These are phyloP conservation scores for Caenorhabditis wallacei DNA, from an alignment of 2,888 invertebrate species.

Conservation along the genomic window DNA sequence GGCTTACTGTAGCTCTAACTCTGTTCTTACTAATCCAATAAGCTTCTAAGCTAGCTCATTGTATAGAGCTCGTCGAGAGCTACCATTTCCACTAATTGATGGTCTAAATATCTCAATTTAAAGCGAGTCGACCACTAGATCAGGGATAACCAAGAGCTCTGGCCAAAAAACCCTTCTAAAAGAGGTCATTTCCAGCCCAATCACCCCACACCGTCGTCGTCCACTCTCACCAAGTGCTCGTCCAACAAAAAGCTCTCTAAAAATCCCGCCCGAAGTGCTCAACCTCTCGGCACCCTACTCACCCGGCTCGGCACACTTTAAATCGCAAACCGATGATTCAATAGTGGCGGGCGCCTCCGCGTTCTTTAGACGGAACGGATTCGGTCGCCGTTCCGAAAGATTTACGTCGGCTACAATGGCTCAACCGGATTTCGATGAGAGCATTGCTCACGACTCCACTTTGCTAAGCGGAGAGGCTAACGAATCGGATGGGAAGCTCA, in stretches of 20 bases:
- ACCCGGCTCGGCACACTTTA: background rate
- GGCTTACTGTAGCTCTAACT: too few relatives aligned
- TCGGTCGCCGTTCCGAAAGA: constrained; percentile 56
- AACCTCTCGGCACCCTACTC: background rate
- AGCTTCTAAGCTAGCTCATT: too few relatives aligned
- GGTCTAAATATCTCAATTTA: too few relatives aligned
- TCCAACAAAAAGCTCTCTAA: constrained; percentile 57
- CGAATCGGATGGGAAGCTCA: constrained; percentile 37
- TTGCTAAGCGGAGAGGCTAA: background rate
- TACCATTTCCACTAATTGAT: too few relatives aligned
- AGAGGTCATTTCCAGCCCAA: constrained; percentile 42
- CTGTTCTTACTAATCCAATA: too few relatives aligned
- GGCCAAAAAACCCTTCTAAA: background rate
- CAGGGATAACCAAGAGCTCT: too few relatives aligned
- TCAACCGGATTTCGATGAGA: background rate
- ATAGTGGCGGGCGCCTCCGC: background rate
- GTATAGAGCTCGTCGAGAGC: too few relatives aligned
- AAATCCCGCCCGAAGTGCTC: constrained; percentile 13
- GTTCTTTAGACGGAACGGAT: constrained; percentile 37
- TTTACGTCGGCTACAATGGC: constrained; percentile 35
- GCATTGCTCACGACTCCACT: background rate
- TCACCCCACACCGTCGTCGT: constrained; percentile 38
- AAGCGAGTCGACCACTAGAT: too few relatives aligned
- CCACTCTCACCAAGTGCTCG: constrained; percentile 52
- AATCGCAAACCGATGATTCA: background rate